Base-by-base conservation (phyloP, 2,113 vertebrate species). In the Calidris pygmaea region DNA sequence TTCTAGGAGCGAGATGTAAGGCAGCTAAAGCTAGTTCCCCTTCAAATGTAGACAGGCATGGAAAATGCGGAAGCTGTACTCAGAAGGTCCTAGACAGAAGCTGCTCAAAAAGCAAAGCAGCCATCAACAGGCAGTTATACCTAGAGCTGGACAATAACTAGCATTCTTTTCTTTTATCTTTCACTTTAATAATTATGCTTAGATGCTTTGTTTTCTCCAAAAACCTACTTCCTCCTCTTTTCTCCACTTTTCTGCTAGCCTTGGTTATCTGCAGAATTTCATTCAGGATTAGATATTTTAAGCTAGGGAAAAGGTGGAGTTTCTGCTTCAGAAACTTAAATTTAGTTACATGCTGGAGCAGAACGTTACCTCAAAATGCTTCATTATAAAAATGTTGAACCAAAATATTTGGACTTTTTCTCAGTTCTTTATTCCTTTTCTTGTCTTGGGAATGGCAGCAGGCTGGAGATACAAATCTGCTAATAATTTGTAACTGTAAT, bases 321-420 rank as follows among this genome's bases (percentile, higher is more conserved):
- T 89, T 80, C 70, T 93, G 43, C 35, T 89, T 87, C 87, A 78
- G 73, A 94, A 92, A 85, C 30, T 75, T 85, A 56, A 21, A 75
- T 71, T 75, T 75, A 94, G 52, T 73, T 89, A 65, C 3, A 5
- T 56, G 26, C 5, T 82, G 53, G 82, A 81, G 62, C 18, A 62
- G 48, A 87, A 58, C 43, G 90, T 76, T 85, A 82, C 6, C 12
- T 30, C 34, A 83, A 43, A 94, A 94, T 67, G 13, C 22, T 76
- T 84, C 21, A 45, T 86, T 82, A 65, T 52, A 67, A 60, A 75
- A 91, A 66, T 16, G 6, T 39, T 74, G 41, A 85, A 60, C 32
- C 3, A 85, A 81, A 92, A 53, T 87, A 79, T 53, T 84, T 72
- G 11, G 29, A 43, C 27, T 79, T 78, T 39, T 85, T 47, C n/a